Evolutionary conservation across 2,888 invertebrate species (phyloP), one percentile per base, ranked within the genome.

Genomic region (Oscheius sp.): DNA sequence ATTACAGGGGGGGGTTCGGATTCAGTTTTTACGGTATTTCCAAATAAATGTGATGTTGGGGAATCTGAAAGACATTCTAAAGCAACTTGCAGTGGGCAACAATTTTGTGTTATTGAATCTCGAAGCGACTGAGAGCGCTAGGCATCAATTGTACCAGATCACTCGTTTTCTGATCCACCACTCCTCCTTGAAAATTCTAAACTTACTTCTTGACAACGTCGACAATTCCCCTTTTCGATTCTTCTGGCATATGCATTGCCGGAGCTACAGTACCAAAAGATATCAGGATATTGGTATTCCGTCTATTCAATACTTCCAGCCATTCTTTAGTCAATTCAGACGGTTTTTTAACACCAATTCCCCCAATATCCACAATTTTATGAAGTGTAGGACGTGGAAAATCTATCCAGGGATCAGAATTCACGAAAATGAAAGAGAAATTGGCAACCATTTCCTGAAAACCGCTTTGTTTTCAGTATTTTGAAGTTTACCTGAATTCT

Each of bases 401-500:
- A 55, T 84, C 84, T 16, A 84, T 75, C 25, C 80, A 71, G 2
- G 82, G 82, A 46, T 80, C 77, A 3, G 77, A 77, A 53, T 84
- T 84, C 5, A 76, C 76, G 18, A 82, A 77, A 49, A 81, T 68
- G 53, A 81, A 75, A 3, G 79, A 75, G 52, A 76, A 75, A 25
- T 76, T 68, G 13, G 52, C 53, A 12, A 79, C 69, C 6, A 76
- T 68, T 5, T 82, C 73, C 81, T 81, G 69, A 43, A 74, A 18
- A 16, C n/a, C 55, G n/a, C 45, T n/a, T n/a, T n/a, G n/a, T n/a
- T n/a, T n/a, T n/a, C n/a, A n/a, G n/a, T n/a, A n/a, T n/a, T 12
- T 23, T 5, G n/a, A 63, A 46, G 21, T 21, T 52, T 49, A 66
- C 66, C 52, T 23, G 52, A 41, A 69, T 69, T 1, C 9, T 21